phyloP scores from a whole-genome alignment of 2,888 invertebrate species.

The Blera fallax region DNA sequence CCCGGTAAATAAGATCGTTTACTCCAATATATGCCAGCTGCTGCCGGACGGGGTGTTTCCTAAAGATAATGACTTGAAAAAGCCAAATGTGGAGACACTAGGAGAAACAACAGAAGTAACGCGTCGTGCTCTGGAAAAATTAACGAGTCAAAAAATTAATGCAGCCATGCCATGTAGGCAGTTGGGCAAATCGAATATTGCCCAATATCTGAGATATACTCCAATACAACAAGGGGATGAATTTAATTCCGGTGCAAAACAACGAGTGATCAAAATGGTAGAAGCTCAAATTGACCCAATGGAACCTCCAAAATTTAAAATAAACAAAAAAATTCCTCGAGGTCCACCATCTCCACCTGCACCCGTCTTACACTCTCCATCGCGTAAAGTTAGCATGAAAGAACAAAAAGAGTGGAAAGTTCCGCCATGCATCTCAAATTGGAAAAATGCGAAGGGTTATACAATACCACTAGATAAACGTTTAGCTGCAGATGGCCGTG shows the following conservation, averaged over 20 bases:
- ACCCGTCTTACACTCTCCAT: constrained; percentile 98
- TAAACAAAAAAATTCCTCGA: constrained; percentile 99
- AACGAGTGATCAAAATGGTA: constrained; percentile 97
- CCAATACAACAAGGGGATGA: constrained; percentile 97
- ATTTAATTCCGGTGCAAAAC: constrained; percentile 98
- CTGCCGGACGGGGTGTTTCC: constrained; percentile 94
- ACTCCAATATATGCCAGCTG: constrained; percentile 95
- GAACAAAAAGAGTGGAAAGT: constrained; percentile 99
- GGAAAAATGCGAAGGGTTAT: constrained; percentile 99
- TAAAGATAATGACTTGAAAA: constrained; percentile 95
- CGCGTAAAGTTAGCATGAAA: constrained; percentile 97
- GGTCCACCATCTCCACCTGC: constrained; percentile 99
- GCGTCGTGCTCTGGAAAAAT: constrained; percentile 91
- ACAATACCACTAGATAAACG: constrained; percentile 99
- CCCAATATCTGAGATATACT: constrained; percentile 98
- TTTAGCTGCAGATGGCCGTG: constrained; percentile 98
- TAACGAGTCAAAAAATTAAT: constrained; percentile 94
- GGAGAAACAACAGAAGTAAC: constrained; percentile 95
- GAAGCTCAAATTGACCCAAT: constrained; percentile 98
- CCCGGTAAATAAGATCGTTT: constrained; percentile 97
- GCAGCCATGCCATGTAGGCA: constrained; percentile 98
- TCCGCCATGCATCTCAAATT: constrained; percentile 99
- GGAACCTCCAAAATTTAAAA: constrained; percentile 99
- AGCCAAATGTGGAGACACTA: constrained; percentile 93
- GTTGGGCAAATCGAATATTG: constrained; percentile 95